phyloP scores from a whole-genome alignment of 1,140 invertebrate species.

The Macrocentrus cingulum region DNA sequence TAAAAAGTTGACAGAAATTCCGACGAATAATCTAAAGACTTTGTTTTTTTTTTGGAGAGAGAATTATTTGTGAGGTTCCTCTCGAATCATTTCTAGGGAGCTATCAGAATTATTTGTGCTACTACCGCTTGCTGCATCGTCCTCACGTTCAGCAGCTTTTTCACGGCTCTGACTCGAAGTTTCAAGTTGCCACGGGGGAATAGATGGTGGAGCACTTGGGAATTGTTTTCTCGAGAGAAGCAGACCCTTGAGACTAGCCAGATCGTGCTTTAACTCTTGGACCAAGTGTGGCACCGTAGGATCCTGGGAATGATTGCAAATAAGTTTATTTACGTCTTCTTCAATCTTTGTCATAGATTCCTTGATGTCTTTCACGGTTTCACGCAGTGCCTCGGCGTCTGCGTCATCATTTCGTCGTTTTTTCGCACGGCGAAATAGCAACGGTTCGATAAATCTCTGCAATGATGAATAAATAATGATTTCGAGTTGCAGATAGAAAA shows the following conservation, averaged over 20 bases:
- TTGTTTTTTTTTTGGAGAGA: conserved; percentile 39
- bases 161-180: conserved; percentile 45
- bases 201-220: conserved; percentile 71
- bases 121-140: conserved; percentile 56
- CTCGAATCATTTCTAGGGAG: conserved; percentile 58
- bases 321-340: conserved; percentile 61
- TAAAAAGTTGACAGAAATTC: no score
- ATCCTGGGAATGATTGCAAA: conserved; percentile 55
- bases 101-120: conserved; percentile 58
- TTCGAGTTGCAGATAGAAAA: background rate
- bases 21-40: conserved; percentile 6
- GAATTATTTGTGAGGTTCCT: no score
- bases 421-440: conserved; percentile 65
- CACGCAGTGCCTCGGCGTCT: conserved; percentile 59
- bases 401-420: conserved; percentile 65
- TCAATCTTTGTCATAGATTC: conserved; percentile 63
- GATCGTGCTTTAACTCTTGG: conserved; percentile 71
- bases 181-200: conserved; percentile 74
- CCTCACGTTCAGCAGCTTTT: conserved; percentile 51
- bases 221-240: conserved; percentile 77
- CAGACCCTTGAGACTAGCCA: conserved; percentile 75
- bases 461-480: conserved; percentile 28
- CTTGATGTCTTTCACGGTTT: conserved; percentile 64
- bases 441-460: conserved; percentile 68
- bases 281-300: conserved; percentile 63